Base-by-base conservation (phyloP, 2,888 invertebrate species). In the Mayetiola destructor region DNA sequence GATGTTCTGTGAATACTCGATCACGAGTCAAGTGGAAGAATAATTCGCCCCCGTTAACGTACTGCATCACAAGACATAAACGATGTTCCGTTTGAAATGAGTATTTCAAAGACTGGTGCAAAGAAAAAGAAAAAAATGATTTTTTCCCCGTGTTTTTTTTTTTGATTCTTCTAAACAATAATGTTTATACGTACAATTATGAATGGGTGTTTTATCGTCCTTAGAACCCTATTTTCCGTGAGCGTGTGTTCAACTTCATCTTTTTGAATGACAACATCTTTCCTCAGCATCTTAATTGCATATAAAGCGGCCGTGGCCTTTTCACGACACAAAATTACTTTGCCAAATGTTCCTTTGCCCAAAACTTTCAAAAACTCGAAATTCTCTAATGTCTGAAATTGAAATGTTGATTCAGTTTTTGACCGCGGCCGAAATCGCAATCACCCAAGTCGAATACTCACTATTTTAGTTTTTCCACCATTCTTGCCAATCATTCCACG, bases 11-110 rank as follows among this genome's bases (percentile, higher is more conserved):
- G 73, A 96, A 96, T 54, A 86, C 80, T 62, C 94, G 80, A 69
- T 93, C 92, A 66, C 90, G 80, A 61, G 92, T 91, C 65, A 99
- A 79, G 74, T 99, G 99, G 77, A 96, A 97, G 77, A 97, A 99
- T 64, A 99, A 79, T 73, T 99, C 99, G 56, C 99, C 99, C 58
- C 93, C 99, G 73, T 97, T 97, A 3, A 97, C 97, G 75, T 97
- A 99, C 76, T 99, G 97, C 95, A 99, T 97, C 56, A 99, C 97
- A 77, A 99, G 99, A 78, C 96, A 99, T 63, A 99, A 80, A 66
- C 97, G 84, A 76, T 99, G 97, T 60, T 87, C 85, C 60, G 97
- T 99, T 84, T 94, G 96, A 81, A 99, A 99, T 67, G 96, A 96
- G 80, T 96, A 99, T 76, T 94, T 95, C 69, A 99, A 79, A 66